Evolutionary conservation across 2,113 vertebrate species (phyloP).

Genomic region (Chlorodrepanis virens): DNA sequence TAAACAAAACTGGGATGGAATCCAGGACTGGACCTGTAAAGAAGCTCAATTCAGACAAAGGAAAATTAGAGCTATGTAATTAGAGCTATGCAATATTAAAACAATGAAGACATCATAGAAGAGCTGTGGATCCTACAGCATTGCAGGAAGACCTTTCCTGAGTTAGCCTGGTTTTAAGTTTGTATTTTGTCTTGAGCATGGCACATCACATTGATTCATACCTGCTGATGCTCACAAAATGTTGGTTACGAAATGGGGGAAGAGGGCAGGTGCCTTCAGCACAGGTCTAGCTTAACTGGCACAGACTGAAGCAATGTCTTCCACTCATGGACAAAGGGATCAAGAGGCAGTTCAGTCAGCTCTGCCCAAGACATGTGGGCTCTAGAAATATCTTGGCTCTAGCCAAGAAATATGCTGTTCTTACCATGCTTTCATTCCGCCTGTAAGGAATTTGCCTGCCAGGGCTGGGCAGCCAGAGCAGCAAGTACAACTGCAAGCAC

Average conservation of each 20-base stretch:
- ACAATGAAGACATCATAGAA: not conserved
- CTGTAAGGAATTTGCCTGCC: not conserved
- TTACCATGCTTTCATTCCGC: not conserved
- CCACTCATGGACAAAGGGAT: not conserved
- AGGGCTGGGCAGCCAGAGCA: not conserved
- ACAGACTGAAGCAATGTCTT: not conserved
- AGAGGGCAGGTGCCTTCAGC: not conserved
- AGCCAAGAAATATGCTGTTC: rapidly evolving
- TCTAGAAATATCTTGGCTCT: not conserved
- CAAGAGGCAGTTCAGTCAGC: not conserved
- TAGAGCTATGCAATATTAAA: not conserved
- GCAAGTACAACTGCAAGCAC: not conserved
- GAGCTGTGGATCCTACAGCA: not conserved
- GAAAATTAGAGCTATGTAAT: not conserved
- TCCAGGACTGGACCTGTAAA: not conserved
- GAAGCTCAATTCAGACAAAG: not conserved
- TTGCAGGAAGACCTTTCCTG: not conserved
- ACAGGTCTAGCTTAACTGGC: not conserved
- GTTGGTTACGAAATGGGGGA: not conserved
- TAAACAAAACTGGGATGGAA: not conserved
- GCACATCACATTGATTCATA: not conserved
- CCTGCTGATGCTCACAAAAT: not conserved
- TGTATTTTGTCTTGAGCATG: not conserved
- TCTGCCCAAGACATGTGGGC: not conserved
- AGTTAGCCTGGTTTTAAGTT: not conserved